Conservation (phyloP, 2,888 invertebrate species). For the Epirrita christyi region DNA sequence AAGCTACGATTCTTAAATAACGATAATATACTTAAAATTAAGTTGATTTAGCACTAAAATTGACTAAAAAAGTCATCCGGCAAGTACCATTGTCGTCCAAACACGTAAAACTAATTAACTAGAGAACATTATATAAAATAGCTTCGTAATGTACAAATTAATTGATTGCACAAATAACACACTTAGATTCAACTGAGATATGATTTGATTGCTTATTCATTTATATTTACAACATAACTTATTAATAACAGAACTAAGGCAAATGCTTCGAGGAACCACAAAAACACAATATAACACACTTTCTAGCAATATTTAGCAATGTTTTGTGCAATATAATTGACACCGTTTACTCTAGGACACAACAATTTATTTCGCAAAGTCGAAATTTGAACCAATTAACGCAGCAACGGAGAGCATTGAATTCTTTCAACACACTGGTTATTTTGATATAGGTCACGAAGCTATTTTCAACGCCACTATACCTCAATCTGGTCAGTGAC, state of each 20-base stretch:
- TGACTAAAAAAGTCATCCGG: slow-evolving; percentile 29
- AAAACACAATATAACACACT: slow-evolving; percentile 45
- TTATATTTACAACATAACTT: slow-evolving; percentile 42
- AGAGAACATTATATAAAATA: slow-evolving; percentile 15
- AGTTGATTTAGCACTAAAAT: slow-evolving; percentile 28
- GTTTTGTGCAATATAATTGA: too few species aligned
- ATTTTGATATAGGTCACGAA: too few species aligned
- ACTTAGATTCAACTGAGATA: slow-evolving; percentile 39
- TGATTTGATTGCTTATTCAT: slow-evolving; percentile 34
- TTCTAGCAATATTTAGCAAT: slow-evolving; percentile 18
- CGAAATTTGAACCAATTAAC: too few species aligned
- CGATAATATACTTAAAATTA: slow-evolving; percentile 17
- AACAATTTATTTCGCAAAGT: too few species aligned
- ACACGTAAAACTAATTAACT: slow-evolving; percentile 18
- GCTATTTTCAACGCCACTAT: too few species aligned
- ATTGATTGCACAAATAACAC: slow-evolving; percentile 35
- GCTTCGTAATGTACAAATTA: slow-evolving; percentile 18
- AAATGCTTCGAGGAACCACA: slow-evolving; percentile 80
- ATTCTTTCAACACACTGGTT: too few species aligned
- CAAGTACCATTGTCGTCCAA: slow-evolving; percentile 33
- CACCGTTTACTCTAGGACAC: too few species aligned
- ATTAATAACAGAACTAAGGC: slow-evolving; percentile 57
- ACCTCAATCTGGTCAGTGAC: too few species aligned
- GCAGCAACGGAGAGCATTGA: too few species aligned
- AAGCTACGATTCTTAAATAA: slow-evolving; percentile 7